A percentile compares a stretch with the other conserved stretches of the same genome.
These are phyloP conservation scores for Electrona antarctica DNA, from an alignment of 2,113 vertebrate genomes.

Conservation along the genomic window DNA sequence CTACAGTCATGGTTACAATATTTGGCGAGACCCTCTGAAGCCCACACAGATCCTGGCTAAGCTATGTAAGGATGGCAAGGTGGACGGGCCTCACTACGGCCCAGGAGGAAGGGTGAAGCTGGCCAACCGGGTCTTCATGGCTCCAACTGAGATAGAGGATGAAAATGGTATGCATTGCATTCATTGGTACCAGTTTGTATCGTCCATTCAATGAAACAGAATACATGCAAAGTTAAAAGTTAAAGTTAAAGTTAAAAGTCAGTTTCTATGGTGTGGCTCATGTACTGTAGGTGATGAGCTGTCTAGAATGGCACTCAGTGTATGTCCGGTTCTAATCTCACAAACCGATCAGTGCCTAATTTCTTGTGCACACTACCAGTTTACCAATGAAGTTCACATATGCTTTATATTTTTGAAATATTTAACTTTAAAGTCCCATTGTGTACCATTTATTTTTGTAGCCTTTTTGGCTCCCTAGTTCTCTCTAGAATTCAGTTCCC, in stretches of 20 bases:
- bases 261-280: too few relatives aligned
- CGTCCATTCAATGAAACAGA: neutral
- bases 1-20: slow-evolving; percentile 94
- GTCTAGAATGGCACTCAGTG: too few relatives aligned
- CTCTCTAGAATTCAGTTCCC: too few relatives aligned
- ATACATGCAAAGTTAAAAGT: neutral
- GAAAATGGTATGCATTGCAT: slow-evolving; percentile 87
- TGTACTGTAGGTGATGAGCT: too few relatives aligned
- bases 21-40: slow-evolving; percentile 95
- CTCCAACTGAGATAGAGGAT: slow-evolving; percentile 91
- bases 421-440: too few relatives aligned
- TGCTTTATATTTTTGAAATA: too few relatives aligned
- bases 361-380: too few relatives aligned
- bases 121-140: slow-evolving; percentile 90
- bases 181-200: neutral
- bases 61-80: slow-evolving; percentile 93
- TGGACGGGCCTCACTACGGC: slow-evolving; percentile 93
- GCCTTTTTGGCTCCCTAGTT: too few relatives aligned
- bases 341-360: too few relatives aligned
- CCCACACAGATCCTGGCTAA: slow-evolving; percentile 92
- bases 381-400: too few relatives aligned
- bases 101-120: slow-evolving; percentile 93
- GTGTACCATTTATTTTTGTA: too few relatives aligned
- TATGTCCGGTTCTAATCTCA: too few relatives aligned
- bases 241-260: neutral